Evolutionary conservation across 2,888 invertebrate genomes (phyloP).

Genomic region (Tenthredo livida): DNA sequence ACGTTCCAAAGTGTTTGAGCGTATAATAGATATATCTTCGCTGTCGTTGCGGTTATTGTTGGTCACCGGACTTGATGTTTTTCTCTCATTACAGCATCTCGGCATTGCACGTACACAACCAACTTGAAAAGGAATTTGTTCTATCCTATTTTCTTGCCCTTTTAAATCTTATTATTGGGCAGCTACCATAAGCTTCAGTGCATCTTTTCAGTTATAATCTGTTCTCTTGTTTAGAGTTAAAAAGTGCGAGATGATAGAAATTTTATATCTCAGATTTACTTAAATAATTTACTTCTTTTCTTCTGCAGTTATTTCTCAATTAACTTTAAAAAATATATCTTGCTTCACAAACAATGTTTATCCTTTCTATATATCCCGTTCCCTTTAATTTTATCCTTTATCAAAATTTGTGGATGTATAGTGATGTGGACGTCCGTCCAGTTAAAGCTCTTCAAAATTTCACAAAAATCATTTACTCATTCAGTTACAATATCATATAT

Average conservation of each 20-base stretch:
- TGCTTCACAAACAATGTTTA: not conserved
- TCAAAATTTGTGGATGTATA: not conserved
- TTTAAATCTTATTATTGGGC: not conserved
- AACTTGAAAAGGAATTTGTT: slow-evolving; percentile 44
- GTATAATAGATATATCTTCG: slow-evolving; percentile 70
- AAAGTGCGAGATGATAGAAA: slow-evolving; percentile 1
- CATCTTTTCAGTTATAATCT: slow-evolving; percentile 18
- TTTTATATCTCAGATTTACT: not conserved
- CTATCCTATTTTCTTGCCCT: slow-evolving; percentile 22
- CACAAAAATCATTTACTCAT: slow-evolving; percentile 32
- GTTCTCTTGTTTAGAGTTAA: not conserved
- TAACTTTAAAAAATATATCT: not conserved
- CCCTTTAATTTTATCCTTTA: not conserved
- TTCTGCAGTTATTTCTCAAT: not conserved
- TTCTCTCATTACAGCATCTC: slow-evolving; percentile 77
- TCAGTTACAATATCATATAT: slow-evolving; percentile 17
- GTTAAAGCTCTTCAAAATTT: slow-evolving; percentile 26
- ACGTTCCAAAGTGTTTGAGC: slow-evolving; percentile 49
- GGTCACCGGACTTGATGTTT: slow-evolving; percentile 75
- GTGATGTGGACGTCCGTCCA: not conserved
- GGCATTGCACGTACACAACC: slow-evolving; percentile 75
- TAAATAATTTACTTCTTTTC: not conserved
- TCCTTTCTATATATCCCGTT: too few species aligned
- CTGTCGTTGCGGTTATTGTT: slow-evolving; percentile 70
- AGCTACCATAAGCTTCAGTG: slow-evolving; percentile 12